phyloP scores from a whole-genome alignment of 2,797 vertebrate species.

The Pipistrellus pygmaeus region DNA sequence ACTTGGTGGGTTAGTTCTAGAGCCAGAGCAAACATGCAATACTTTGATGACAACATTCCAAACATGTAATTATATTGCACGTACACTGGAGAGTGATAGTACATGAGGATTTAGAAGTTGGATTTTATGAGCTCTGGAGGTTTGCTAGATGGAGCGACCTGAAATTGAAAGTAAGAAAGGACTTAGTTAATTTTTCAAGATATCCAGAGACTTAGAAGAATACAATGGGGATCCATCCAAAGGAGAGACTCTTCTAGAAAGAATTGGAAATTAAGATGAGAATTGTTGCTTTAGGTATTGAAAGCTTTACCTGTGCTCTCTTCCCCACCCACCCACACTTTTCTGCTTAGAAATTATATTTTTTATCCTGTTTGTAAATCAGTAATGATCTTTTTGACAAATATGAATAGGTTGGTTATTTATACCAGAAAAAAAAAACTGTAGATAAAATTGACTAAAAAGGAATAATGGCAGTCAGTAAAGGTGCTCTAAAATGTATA shows the following conservation, averaged over 20 bases:
- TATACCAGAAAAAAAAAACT: constrained; percentile 48
- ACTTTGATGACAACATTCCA: constrained; percentile 7
- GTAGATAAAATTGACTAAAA: constrained; percentile 14
- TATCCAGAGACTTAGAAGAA: constrained; percentile 47
- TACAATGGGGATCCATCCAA: neutral
- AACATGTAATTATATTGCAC: constrained; percentile 1
- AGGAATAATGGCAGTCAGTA: neutral
- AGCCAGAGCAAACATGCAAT: neutral
- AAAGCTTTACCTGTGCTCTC: neutral
- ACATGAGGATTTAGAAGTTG: constrained; percentile 26
- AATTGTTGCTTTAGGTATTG: neutral
- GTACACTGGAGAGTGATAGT: constrained; percentile 21
- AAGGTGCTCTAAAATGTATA: constrained; percentile 33
- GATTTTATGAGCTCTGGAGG: constrained; percentile 47
- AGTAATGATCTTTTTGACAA: neutral
- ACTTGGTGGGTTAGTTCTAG: constrained; percentile 39
- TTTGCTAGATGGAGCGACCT: constrained; percentile 40
- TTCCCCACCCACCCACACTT: neutral
- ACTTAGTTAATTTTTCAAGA: constrained; percentile 23
- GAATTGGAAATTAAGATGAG: constrained; percentile 15
- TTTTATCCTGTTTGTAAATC: constrained; percentile 40
- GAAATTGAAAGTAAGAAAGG: constrained; percentile 52
- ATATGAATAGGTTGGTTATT: constrained; percentile 16
- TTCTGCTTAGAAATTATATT: constrained; percentile 11
- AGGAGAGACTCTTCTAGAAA: neutral